A percentile compares a stretch with the other conserved stretches of the same genome.
phyloP scores from a whole-genome alignment of 2,113 vertebrate genomes.

The Epinephelus fuscoguttatus region DNA sequence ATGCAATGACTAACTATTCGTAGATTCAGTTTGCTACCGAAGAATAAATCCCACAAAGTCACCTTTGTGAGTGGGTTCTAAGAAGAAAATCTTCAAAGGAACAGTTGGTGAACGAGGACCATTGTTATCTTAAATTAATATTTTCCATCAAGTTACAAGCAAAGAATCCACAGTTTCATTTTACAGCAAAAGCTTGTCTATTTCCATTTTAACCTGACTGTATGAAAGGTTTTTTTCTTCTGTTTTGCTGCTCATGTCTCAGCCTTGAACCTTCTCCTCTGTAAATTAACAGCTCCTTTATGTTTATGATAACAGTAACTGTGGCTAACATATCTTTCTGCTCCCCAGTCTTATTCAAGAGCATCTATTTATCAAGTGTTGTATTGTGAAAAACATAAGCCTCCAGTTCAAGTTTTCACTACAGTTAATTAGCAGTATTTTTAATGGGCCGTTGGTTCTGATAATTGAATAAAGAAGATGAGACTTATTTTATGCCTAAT shows the following conservation, averaged over 20 bases:
- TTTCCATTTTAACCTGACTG: too few relatives aligned
- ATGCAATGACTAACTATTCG: too few relatives aligned
- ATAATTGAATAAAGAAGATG: conserved; percentile 40
- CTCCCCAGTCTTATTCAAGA: conserved; percentile 17
- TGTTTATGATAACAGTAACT: neutral
- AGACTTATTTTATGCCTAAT: conserved; percentile 36
- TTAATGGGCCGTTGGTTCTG: conserved; percentile 6
- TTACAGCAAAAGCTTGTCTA: too few relatives aligned
- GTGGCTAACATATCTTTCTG: neutral
- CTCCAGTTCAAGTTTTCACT: conserved; percentile 22
- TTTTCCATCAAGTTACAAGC: too few relatives aligned
- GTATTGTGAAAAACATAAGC: conserved; percentile 3
- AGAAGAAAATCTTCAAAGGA: too few relatives aligned
- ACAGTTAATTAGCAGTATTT: conserved; percentile 30
- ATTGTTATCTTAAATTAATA: too few relatives aligned
- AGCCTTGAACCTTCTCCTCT: conserved; percentile 16
- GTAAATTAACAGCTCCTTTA: neutral
- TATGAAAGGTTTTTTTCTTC: neutral
- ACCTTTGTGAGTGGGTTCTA: too few relatives aligned
- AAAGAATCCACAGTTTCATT: too few relatives aligned
- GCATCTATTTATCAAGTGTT: neutral
- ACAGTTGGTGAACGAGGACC: too few relatives aligned
- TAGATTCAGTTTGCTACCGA: too few relatives aligned
- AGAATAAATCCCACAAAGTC: too few relatives aligned
- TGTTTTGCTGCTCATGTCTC: neutral